Evolutionary conservation across 2,888 invertebrate species (phyloP).

Genomic region (Dione vanillae): DNA sequence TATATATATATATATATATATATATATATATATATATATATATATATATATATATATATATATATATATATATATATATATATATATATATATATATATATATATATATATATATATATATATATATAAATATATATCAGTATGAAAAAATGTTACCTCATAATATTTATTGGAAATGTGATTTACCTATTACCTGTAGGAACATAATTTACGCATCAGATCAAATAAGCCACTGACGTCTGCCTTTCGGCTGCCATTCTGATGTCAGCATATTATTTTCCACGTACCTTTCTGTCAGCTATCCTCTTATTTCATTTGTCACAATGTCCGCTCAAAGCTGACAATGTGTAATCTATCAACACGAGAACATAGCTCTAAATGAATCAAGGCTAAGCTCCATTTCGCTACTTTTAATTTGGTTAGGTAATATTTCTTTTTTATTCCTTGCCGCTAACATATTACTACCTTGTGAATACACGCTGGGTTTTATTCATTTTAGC

Average conservation of each 20-base stretch:
- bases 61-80: too few species aligned
- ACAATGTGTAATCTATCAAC: conserved; percentile 72
- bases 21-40: too few species aligned
- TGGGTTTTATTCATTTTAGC: too few species aligned
- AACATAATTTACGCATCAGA: conserved; percentile 26
- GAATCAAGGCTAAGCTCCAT: conserved; percentile 60
- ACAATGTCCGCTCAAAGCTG: conserved; percentile 63
- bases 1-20: too few species aligned
- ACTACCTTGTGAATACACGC: too few species aligned
- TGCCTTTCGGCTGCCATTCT: conserved; percentile 58
- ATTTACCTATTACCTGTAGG: too few species aligned
- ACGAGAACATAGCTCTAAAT: conserved; percentile 46
- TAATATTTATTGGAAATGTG: too few species aligned
- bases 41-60: too few species aligned
- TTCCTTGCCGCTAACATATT: neutral
- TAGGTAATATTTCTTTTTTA: neutral
- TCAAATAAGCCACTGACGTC: conserved; percentile 58
- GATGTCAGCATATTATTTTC: conserved; percentile 28
- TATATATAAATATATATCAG: too few species aligned
- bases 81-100: too few species aligned
- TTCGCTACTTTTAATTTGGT: conserved; percentile 54
- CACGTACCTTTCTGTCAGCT: conserved; percentile 59
- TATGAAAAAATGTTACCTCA: too few species aligned
- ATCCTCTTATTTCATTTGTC: conserved; percentile 82
- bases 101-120: too few species aligned